Conservation (phyloP, 2,113 vertebrate genomes). For the Cheilinus undulatus region DNA sequence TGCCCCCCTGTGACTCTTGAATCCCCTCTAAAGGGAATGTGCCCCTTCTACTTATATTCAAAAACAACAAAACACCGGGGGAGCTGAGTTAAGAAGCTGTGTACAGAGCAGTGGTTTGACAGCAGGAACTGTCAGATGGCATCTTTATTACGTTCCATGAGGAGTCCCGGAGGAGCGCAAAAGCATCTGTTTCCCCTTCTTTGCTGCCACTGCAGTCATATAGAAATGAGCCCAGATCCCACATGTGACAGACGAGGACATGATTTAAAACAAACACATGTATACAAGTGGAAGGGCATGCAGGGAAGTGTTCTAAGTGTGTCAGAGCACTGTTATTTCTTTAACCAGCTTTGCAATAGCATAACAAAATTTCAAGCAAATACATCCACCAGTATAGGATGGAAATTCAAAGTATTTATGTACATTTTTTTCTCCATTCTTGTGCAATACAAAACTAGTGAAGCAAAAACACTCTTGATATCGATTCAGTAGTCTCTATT, state of each 20-base stretch:
- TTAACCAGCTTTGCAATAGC: background rate
- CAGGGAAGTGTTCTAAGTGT: background rate
- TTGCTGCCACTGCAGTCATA: conserved; percentile 49
- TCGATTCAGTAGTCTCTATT: no score
- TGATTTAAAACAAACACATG: conserved; percentile 33
- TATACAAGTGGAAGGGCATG: background rate
- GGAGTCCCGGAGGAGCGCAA: conserved; percentile 67
- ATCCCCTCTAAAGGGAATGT: conserved; percentile 35
- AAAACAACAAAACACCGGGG: conserved; percentile 59
- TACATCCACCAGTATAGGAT: no score
- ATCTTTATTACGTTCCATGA: conserved; percentile 75
- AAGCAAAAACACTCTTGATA: no score
- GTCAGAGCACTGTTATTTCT: background rate
- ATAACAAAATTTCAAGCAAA: background rate
- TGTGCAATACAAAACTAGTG: no score
- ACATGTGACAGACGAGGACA: conserved; percentile 43
- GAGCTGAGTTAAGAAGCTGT: conserved; percentile 56
- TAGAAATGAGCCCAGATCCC: conserved; percentile 54
- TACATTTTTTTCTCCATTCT: no score
- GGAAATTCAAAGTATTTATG: no score
- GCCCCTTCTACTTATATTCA: conserved; percentile 49
- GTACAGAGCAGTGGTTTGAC: conserved; percentile 68
- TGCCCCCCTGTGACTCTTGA: conserved; percentile 30
- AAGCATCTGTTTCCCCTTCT: conserved; percentile 74
- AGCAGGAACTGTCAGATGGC: conserved; percentile 78